Base-by-base conservation (phyloP, 2,797 vertebrate species). In the Leuciscus waleckii region DNA sequence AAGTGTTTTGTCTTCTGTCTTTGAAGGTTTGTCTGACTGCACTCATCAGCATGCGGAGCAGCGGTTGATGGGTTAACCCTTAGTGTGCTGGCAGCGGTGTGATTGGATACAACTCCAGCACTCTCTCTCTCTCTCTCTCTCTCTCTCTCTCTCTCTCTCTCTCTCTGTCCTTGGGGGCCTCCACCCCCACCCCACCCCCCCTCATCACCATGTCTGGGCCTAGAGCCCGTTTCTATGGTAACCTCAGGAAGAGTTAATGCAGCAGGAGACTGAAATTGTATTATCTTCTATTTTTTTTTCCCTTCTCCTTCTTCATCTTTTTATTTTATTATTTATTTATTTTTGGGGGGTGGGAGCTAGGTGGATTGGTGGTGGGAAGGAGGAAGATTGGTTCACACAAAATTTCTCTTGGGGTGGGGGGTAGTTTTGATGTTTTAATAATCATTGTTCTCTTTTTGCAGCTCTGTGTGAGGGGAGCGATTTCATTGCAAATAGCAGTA, bases 201-300 rank as follows among this genome's bases (percentile, higher is more conserved):
- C 86, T 70, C 88, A 92, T 90, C 88, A 73, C 88, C 84, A 89
- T 91, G 90, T 91, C 91, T 92, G 87, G 90, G 89, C 89, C 90
- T 81, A 82, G 77, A 92, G 88, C 88, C 81, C 82, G 90, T 92
- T 90, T 87, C 90, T 89, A 91, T 91, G 91, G 91, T 84, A 91
- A 92, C 91, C 81, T 75, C 67, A 76, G 85, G 90, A 89, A 85
- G 88, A 91, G 90, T 92, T 92, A 91, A 92, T 91, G 90, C 90
- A 91, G 90, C 89, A 91, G 85, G 88, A 90, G 90, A 86, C 89
- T 88, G 87, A 92, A 91, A 92, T 91, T 91, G 90, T 92, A 90
- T 91, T 90, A 88, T 91, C 84, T 88, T 85, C 88, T 87, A 69
- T 73, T 65, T 58, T 17, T 11, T 17, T 11, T 54, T 14, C 63